Percentiles rank a stretch among this genome's conserved stretches.
These are phyloP conservation scores for Psilopogon haemacephalus DNA, from an alignment of 2,113 vertebrate species.

Conservation along the genomic window DNA sequence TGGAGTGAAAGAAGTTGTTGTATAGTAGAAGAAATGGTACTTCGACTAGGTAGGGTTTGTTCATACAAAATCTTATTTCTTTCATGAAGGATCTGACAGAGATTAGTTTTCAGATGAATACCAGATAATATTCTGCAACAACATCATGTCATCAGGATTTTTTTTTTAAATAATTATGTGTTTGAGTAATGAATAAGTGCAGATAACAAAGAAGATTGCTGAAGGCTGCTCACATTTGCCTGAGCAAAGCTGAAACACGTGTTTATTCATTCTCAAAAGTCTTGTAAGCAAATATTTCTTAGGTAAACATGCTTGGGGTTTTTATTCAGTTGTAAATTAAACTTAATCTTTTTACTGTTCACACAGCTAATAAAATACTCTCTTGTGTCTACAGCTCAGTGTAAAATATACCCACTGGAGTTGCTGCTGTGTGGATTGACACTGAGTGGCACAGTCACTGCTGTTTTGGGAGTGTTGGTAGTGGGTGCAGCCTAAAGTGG, in stretches of 20 bases:
- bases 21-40: not conserved
- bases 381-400: not conserved
- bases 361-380: not conserved
- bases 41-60: not conserved
- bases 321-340: not conserved
- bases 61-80: not conserved
- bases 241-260: not conserved
- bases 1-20: not conserved
- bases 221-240: not conserved
- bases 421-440: not conserved
- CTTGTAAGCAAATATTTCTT: not conserved
- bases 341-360: not conserved
- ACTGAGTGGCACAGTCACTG: not conserved
- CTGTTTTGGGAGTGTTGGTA: not conserved
- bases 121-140: not conserved
- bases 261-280: not conserved
- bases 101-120: not conserved
- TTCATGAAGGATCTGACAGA: not conserved
- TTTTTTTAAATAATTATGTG: not conserved
- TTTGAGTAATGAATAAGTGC: not conserved
- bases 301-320: not conserved
- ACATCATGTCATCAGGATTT: not conserved
- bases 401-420: not conserved
- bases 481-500: not conserved
- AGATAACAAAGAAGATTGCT: not conserved